Base-by-base conservation (phyloP, 2,797 vertebrate genomes). In the Antrozous pallidus region DNA sequence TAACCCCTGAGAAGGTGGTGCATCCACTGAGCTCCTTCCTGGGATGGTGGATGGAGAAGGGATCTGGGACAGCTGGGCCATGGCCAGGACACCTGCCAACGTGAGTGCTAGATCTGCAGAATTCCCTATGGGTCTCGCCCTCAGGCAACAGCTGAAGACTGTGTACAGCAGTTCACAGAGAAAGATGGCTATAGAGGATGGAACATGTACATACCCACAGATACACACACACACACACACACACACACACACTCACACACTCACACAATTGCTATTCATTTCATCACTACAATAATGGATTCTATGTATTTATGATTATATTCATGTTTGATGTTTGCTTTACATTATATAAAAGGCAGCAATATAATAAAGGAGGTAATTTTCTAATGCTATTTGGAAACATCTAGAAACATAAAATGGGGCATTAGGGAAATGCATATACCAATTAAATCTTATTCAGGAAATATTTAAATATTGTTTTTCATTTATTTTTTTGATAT, bases 401-500 rank as follows among this genome's bases (percentile, higher is more conserved):
- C n/a, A 80, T 6, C 16, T 78, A 86, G 2, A 20, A 56, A 40
- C 2, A 38, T 42, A 47, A 70, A 71, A 73, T 16, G 63, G 5
- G 20, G 1, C 42, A n/a, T 56, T 84, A 49, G 10, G 24, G n/a
- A 92, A 65, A 88, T 61, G 36, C 14, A 36, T 89, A 36, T 28
- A 16, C 3, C 79, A 56, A 87, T 70, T 63, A 85, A 67, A n/a
- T 54, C 24, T 78, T 36, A 77, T 86, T 82, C 28, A 84, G 17
- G 14, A 33, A 93, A 73, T 69, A 92, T 61, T 92, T 87, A 91
- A 96, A 13, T 58, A 17, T 73, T 88, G 56, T 26, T 81, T 92
- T 96, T 90, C 31, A 82, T 93, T 93, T 90, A 40, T 17, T 73
- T 95, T 96, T 75, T 91, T 67, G 4, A 85, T 85, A 47, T 79